Evolutionary conservation across 2,888 invertebrate species (phyloP).

Genomic region (Volucella bombylans): DNA sequence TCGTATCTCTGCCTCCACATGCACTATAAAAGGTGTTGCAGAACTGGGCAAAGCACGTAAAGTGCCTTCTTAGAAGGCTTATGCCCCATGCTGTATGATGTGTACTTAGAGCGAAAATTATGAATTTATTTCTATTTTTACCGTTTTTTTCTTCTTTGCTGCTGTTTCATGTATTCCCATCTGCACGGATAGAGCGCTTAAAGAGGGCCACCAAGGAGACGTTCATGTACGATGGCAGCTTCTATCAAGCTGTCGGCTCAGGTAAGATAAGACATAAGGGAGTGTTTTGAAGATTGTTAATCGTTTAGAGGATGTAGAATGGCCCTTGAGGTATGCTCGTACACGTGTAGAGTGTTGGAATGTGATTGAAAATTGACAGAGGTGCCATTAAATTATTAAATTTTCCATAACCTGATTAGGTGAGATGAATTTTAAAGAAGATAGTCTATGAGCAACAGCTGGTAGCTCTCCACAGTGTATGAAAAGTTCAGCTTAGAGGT

Average conservation of each 20-base stretch:
- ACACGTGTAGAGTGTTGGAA: not conserved
- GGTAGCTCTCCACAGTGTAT: too few relatives aligned
- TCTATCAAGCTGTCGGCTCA: conserved; percentile 80
- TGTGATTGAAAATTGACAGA: too few relatives aligned
- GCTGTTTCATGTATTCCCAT: conserved; percentile 31
- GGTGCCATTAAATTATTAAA: too few relatives aligned
- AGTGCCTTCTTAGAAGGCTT: conserved; percentile 35
- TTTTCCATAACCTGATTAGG: too few relatives aligned
- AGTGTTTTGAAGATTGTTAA: not conserved
- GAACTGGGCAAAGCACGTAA: conserved; percentile 14
- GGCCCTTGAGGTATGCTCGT: not conserved
- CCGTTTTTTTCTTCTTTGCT: not conserved
- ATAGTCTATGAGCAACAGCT: too few relatives aligned
- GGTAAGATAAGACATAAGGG: conserved; percentile 71
- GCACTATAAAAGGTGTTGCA: too few relatives aligned
- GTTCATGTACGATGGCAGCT: conserved; percentile 80
- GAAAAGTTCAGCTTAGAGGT: too few relatives aligned
- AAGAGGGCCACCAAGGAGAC: conserved; percentile 76
- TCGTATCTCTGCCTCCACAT: not conserved
- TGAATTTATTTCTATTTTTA: conserved; percentile 5
- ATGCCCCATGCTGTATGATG: not conserved
- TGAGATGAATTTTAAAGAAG: too few relatives aligned
- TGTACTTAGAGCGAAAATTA: conserved; percentile 32
- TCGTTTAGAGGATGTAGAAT: not conserved
- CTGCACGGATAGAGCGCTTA: conserved; percentile 61